phyloP scores from a whole-genome alignment of 2,113 vertebrate species.

The Elaphurus davidianus region DNA sequence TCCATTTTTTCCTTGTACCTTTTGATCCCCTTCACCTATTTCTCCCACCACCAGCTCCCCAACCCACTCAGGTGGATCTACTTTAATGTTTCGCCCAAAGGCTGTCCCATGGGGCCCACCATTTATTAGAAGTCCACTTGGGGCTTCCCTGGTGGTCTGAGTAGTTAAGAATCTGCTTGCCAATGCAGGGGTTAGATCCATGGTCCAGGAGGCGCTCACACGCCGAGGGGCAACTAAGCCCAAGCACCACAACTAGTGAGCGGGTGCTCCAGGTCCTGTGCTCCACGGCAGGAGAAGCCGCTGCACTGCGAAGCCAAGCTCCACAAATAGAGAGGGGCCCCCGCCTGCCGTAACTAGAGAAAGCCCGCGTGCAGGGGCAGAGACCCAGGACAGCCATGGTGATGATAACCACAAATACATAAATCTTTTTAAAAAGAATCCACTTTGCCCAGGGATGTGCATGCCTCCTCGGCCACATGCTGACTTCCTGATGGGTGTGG shows the following conservation, averaged over 20 bases:
- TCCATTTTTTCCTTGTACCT: neutral
- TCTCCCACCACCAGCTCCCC: neutral
- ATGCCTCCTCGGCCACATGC: accelerated
- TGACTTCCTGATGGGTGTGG: accelerated
- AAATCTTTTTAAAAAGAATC: neutral
- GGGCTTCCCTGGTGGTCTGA: neutral
- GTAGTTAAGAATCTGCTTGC: neutral
- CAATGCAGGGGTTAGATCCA: neutral
- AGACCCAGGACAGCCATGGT: neutral
- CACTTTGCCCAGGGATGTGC: neutral
- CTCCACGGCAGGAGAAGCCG: neutral
- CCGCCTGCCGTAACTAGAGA: neutral
- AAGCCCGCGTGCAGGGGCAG: neutral
- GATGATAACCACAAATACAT: neutral
- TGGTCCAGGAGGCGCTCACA: neutral
- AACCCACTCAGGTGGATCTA: neutral
- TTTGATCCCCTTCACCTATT: neutral
- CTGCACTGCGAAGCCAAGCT: neutral
- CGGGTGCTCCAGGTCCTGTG: neutral
- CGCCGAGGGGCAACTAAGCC: neutral
- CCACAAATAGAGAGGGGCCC: neutral
- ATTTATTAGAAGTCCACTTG: neutral
- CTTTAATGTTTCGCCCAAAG: neutral
- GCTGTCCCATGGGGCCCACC: neutral
- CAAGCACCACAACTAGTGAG: neutral